Base-by-base conservation (phyloP, 2,113 vertebrate genomes). In the Corythoichthys haematopterus region DNA sequence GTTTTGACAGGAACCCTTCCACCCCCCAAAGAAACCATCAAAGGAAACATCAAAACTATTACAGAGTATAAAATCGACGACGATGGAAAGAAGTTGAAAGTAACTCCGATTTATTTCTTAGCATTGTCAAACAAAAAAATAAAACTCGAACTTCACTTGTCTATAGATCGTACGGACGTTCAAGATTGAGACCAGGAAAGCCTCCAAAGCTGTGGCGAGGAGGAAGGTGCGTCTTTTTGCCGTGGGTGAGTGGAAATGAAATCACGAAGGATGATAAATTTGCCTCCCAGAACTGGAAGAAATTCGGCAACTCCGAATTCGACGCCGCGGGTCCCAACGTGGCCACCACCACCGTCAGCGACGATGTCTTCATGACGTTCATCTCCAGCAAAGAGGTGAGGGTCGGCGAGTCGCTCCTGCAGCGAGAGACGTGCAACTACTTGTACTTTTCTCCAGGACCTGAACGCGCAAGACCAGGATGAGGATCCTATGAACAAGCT, bases 401-500 rank as follows among this genome's bases (percentile, higher is more conserved):
- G 16, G 33, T 36, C n/a, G 13, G 13, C 6, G 8, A 38, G 36
- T 12, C 2, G 62, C 6, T 2, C 52, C 7, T 16, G 20, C 12
- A 4, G 4, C 3, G 40, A 36, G 13, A 56, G 20, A 61, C 52
- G 2, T 15, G 40, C 0, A 14, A 11, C 48, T 35, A 4, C 1
- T 47, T 6, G 38, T 53, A 0, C 6, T 6, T 68, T 68, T 50
- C 78, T 79, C 8, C 69, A 98, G 96, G 96, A 98, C 47, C 82
- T 98, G 65, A 97, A 96, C 50, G 91, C 93, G 68, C 91, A 94
- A 77, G 96, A 98, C 85, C 89, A 91, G 70, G 96, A 98, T 76
- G 97, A 98, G 62, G 97, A 98, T 77, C 95, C 97, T 0, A 98
- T 99, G 95, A 96, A 95, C 88, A 99, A 98, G 76, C 86, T 99